These are phyloP conservation scores for Incurvaria masculella DNA, from an alignment of 2,888 invertebrate genomes.

Conservation along the genomic window DNA sequence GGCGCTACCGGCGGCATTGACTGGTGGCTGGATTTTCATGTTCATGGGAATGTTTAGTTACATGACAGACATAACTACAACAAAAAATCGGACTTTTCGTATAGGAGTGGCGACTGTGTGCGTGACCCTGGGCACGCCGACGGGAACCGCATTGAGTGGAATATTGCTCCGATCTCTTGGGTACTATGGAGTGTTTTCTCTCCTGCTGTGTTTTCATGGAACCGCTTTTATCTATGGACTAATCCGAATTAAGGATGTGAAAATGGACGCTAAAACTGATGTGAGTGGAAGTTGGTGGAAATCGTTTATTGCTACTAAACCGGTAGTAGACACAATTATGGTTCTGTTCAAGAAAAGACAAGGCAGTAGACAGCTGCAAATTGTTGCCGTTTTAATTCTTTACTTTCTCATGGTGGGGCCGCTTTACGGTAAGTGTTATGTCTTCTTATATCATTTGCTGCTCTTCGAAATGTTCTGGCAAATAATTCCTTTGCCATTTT, in stretches of 20 bases:
- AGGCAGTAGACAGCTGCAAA: slow-evolving; percentile 32
- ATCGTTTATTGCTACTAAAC: slow-evolving; percentile 10
- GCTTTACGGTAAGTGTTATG: slow-evolving; percentile 38
- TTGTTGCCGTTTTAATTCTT: slow-evolving; percentile 35
- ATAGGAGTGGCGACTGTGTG: slow-evolving; percentile 59
- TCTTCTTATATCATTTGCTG: too few relatives aligned
- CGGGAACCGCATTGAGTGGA: slow-evolving; percentile 53
- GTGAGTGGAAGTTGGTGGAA: not conserved
- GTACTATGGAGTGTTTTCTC: slow-evolving; percentile 45
- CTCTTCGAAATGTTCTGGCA: too few relatives aligned
- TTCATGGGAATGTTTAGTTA: slow-evolving; percentile 62
- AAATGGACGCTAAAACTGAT: slow-evolving; percentile 13
- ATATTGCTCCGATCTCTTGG: slow-evolving; percentile 40
- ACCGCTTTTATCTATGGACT: slow-evolving; percentile 38
- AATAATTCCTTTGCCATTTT: too few relatives aligned
- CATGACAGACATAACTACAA: slow-evolving; percentile 56
- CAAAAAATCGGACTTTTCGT: slow-evolving; percentile 61
- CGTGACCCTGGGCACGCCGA: slow-evolving; percentile 47
- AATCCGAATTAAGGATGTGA: slow-evolving; percentile 37
- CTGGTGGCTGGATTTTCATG: slow-evolving; percentile 59
- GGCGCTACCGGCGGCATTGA: slow-evolving; percentile 56
- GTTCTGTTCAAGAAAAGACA: slow-evolving; percentile 36
- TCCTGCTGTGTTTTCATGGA: slow-evolving; percentile 32
- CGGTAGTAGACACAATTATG: slow-evolving; percentile 40
- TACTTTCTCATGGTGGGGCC: slow-evolving; percentile 50